Evolutionary conservation across 2,113 vertebrate genomes (phyloP).

Genomic region (Vombatus ursinus): DNA sequence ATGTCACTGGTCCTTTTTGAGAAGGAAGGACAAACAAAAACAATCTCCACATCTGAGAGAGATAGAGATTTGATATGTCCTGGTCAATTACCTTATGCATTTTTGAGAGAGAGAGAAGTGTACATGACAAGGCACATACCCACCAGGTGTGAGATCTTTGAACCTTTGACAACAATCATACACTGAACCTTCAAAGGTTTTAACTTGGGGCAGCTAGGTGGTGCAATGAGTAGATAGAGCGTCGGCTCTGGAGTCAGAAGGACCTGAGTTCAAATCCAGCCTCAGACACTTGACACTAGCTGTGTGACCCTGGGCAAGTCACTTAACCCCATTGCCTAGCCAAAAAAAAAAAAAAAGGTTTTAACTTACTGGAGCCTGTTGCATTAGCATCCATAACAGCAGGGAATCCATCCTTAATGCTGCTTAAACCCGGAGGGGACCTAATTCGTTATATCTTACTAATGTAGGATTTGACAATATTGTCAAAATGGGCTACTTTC

Average conservation of each 20-base stretch:
- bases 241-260: no score
- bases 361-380: conserved; percentile 25
- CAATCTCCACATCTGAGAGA: neutral
- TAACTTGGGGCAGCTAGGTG: neutral
- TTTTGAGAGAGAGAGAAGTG: neutral
- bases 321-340: no score
- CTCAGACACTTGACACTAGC: no score
- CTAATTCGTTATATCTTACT: conserved; percentile 6
- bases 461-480: neutral
- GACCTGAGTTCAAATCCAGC: no score
- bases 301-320: no score
- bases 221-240: no score
- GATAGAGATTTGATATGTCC: neutral
- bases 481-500: conserved; percentile 31
- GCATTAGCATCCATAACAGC: conserved; percentile 1
- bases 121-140: neutral
- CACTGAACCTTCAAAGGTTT: conserved; percentile 34
- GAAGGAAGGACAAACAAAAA: no score
- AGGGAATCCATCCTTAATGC: conserved; percentile 24
- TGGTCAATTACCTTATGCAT: neutral
- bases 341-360: neutral
- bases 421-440: conserved; percentile 20
- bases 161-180: conserved; percentile 34
- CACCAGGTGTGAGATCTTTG: neutral
- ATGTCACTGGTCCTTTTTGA: neutral